A percentile compares a stretch with the other conserved stretches of the same genome.
Evolutionary conservation across 2,888 invertebrate species (phyloP).

Genomic region (Oscheius sp.): DNA sequence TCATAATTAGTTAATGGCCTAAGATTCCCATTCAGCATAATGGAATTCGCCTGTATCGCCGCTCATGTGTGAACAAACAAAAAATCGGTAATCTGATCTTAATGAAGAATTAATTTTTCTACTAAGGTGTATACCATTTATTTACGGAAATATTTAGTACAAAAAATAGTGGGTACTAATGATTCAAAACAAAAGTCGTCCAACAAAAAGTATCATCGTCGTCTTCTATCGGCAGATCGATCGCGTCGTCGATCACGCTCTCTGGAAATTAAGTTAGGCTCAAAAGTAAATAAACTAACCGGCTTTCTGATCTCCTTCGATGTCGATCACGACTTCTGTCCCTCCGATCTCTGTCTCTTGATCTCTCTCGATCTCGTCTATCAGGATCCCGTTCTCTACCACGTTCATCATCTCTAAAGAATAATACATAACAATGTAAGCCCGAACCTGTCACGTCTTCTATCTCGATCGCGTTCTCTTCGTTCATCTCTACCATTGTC

Average conservation of each 20-base stretch:
- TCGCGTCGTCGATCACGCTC: conserved; percentile 21
- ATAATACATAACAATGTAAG: not conserved
- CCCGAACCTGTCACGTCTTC: conserved; percentile 6
- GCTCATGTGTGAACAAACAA: too few relatives aligned
- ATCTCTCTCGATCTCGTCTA: not conserved
- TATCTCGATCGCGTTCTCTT: conserved; percentile 18
- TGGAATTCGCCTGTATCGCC: too few relatives aligned
- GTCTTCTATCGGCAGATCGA: conserved; percentile 13
- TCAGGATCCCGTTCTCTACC: conserved; percentile 10
- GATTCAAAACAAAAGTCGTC: too few relatives aligned
- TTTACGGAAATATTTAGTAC: too few relatives aligned
- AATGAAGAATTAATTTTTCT: too few relatives aligned
- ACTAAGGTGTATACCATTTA: too few relatives aligned
- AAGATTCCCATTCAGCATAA: too few relatives aligned
- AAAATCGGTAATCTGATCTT: too few relatives aligned
- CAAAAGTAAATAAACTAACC: too few relatives aligned
- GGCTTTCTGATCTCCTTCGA: not conserved
- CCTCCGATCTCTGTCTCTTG: conserved; percentile 17
- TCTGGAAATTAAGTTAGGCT: not conserved
- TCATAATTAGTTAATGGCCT: too few relatives aligned
- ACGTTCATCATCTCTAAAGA: conserved; percentile 15
- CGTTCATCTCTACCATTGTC: not conserved
- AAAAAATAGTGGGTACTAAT: not conserved
- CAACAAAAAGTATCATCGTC: conserved; percentile 23
- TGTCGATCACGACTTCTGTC: conserved; percentile 11